Percentiles rank a stretch among this genome's conserved stretches.
Conservation (phyloP, 2,888 invertebrate species). For the Catocala fraxini region DNA sequence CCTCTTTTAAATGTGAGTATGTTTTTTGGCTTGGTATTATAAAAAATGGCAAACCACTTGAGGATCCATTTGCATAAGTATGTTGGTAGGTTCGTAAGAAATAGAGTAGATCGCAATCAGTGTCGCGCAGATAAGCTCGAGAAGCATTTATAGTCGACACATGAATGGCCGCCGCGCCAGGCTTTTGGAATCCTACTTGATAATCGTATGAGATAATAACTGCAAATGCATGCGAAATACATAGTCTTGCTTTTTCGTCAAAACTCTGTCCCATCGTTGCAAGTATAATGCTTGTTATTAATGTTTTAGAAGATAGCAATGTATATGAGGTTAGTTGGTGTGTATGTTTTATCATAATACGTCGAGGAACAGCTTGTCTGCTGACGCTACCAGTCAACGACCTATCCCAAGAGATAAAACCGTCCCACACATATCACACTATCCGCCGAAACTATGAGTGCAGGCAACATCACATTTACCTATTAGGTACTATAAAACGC, state of each 20-base stretch:
- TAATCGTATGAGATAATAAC: constrained; percentile 57
- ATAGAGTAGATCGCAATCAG: constrained; percentile 56
- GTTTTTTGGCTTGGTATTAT: background rate
- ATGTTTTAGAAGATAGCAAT: constrained; percentile 16
- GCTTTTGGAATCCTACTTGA: constrained; percentile 53
- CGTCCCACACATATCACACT: constrained; percentile 54
- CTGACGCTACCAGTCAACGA: constrained; percentile 56
- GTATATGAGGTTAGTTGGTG: background rate
- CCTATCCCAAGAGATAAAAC: constrained; percentile 63
- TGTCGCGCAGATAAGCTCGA: constrained; percentile 53
- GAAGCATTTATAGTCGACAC: constrained; percentile 51
- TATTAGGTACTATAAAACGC: background rate
- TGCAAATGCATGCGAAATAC: constrained; percentile 49
- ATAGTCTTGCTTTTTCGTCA: constrained; percentile 46
- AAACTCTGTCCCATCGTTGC: constrained; percentile 9
- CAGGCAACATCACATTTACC: constrained; percentile 13
- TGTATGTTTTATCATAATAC: constrained; percentile 31
- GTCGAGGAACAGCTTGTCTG: constrained; percentile 14
- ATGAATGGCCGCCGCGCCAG: constrained; percentile 51
- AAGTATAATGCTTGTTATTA: too few relatives aligned
- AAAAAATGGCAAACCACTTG: constrained; percentile 21
- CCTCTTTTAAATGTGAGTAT: too few relatives aligned
- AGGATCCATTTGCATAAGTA: constrained; percentile 41
- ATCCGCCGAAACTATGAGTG: constrained; percentile 49
- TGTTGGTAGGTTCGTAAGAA: constrained; percentile 35